Evolutionary conservation across 92 coral and sea anemone genomes (phyloP), one percentile per base, ranked within the genome.

Genomic region (Bergia puertoricense): DNA sequence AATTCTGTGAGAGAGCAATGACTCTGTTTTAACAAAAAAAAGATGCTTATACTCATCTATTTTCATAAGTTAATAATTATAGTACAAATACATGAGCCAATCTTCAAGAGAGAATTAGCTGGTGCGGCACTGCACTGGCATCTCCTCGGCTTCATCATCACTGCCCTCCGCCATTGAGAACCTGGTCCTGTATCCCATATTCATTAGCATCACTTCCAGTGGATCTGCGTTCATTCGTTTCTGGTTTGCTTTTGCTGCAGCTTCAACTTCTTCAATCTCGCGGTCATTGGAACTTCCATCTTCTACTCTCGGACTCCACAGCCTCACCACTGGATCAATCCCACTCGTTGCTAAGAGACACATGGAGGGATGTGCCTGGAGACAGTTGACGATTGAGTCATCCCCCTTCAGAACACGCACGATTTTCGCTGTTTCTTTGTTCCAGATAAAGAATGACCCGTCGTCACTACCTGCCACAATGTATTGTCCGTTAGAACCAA

Each of bases 191-290:
- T 95, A 97, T 4, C 99, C 98, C 94, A 97, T 91, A 66, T 97
- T 97, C 96, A 97, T 94, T 43, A 97, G 87, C 99, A 97, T 97
- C 79, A 95, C 96, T 66, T 97, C 99, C 39, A 97, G 89, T 13
- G 99, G 99, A 89, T 97, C 99, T 9, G 99, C 98, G 85, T 97
- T 97, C 99, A 97, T 97, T 89, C 99, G 93, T 78, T 92, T 90
- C 86, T 97, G 99, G 83, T 97, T 97, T 54, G 98, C 99, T 77
- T 91, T 91, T 18, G 99, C 98, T 0, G 98, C 99, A 76, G 98
- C 98, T 85, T 96, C 99, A 2, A 97, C 96, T 75, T 95, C 99
- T 39, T 92, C 94, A 40, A 96, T 91, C 48, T 88, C 93, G 40
- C 96, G 86, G 36, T 91, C 94, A 22, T 94, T 88, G 20, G 67